Evolutionary conservation across 2,113 vertebrate species (phyloP), one percentile per base, ranked within the genome.

Genomic region (Triplophysa tibetana): DNA sequence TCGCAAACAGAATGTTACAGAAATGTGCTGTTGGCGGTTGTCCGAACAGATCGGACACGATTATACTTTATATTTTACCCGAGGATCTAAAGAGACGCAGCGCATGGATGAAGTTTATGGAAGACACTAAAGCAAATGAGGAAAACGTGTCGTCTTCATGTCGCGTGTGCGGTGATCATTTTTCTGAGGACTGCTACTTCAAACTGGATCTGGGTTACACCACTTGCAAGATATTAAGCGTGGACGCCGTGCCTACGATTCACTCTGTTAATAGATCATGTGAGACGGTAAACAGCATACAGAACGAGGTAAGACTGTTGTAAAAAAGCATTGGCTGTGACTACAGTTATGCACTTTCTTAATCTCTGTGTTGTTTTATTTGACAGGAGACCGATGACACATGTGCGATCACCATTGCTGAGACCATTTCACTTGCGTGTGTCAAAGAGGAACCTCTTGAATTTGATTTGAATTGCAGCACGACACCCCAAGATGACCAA

Each of bases 11-110:
- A 8, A 82, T 83, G 81, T 4, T 50, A 29, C 81, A 79, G n/a
- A 67, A 75, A 62, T 83, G 81, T 75, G 81, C 67, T 7, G 70
- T 83, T 11, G 54, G 70, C 26, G 81, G 81, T 8, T 83, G 81
- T 21, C 81, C 76, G 13, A 83, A 83, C 77, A 26, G 70, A 19
- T 83, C 81, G 63, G 81, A 83, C 64, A 75, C 77, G 10, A 69
- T 79, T 61, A 83, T 83, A 56, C 81, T 79, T n/a, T 83, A 83
- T 3, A 83, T 61, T 43, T 62, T 83, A 45, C 81, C 81, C 1
- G 63, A 81, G 26, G 82, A 84, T 8, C 79, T 79, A 38, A 60
- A 45, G 7, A 81, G 82, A 73, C 79, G 82, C 14, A 77, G 60
- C 2, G 19, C 58, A 60, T 81, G 79, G 83, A 13, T 81, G 29